A percentile compares a stretch with the other conserved stretches of the same genome.
These are phyloP conservation scores for Neoarius graeffei DNA, from an alignment of 2,113 vertebrate genomes.

Conservation along the genomic window DNA sequence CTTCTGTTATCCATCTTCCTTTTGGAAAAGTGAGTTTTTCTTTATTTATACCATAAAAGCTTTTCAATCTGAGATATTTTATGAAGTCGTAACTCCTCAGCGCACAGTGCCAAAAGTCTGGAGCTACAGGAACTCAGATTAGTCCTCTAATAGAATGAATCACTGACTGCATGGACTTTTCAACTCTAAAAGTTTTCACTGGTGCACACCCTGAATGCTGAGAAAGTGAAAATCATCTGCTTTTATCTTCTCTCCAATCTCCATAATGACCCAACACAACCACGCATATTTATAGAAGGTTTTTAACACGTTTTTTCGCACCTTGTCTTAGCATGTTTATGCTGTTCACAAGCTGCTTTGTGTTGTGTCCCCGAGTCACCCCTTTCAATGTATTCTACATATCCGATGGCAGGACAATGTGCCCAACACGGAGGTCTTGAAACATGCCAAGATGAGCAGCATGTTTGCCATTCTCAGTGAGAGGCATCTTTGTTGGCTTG, in stretches of 20 bases:
- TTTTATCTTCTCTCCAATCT: background rate
- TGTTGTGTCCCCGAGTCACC: background rate
- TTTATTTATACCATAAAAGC: background rate
- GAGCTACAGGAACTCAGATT: background rate
- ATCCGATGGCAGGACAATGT: too few relatives aligned
- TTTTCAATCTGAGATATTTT: background rate
- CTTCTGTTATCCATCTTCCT: background rate
- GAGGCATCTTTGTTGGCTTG: too few relatives aligned
- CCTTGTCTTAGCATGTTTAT: background rate
- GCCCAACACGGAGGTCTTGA: too few relatives aligned
- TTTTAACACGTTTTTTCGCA: background rate
- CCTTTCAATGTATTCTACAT: too few relatives aligned
- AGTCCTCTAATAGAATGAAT: constrained; percentile 12
- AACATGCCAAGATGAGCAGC: too few relatives aligned
- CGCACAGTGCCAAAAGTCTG: background rate
- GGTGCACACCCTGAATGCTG: background rate
- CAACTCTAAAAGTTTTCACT: constrained; percentile 3
- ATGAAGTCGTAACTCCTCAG: background rate
- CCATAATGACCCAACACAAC: background rate
- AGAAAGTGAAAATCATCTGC: background rate
- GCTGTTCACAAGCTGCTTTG: background rate
- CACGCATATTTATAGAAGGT: background rate
- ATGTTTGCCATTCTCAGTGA: too few relatives aligned
- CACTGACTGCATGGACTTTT: background rate
- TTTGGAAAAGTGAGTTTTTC: background rate